Evolutionary conservation across 1,140 invertebrate genomes (phyloP).

Genomic region (Heliothis subflexa): DNA sequence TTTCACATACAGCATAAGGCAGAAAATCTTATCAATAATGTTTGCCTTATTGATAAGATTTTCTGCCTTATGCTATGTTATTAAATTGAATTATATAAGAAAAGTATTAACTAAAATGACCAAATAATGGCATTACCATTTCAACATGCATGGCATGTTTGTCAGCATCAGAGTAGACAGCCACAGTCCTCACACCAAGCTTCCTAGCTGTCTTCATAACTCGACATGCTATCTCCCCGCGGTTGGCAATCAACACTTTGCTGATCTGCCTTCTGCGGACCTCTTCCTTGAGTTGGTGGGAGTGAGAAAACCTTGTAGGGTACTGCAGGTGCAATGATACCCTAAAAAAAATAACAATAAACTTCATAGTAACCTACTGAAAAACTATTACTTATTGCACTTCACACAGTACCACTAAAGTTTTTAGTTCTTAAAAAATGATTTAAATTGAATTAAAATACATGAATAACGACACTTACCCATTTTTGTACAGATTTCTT

Average conservation of each 20-base stretch:
- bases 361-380: conserved; percentile 27
- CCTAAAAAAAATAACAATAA: conserved; percentile 41
- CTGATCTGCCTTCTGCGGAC: conserved; percentile 85
- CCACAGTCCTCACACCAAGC: conserved; percentile 97
- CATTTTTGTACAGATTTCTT: conserved; percentile 60
- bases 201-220: conserved; percentile 95
- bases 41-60: too few species aligned
- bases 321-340: conserved; percentile 50
- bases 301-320: conserved; percentile 66
- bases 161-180: conserved; percentile 98
- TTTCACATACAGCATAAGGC: not conserved
- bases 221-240: conserved; percentile 99
- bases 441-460: not conserved
- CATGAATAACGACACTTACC: conserved; percentile 56
- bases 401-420: not conserved
- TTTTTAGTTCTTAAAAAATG: not conserved
- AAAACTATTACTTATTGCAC: not conserved
- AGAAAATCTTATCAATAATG: too few species aligned
- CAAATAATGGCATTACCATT: conserved; percentile 85
- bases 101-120: too few species aligned
- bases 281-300: conserved; percentile 65
- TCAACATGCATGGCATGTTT: conserved; percentile 92
- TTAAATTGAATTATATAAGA: too few species aligned
- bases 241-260: conserved; percentile 97
- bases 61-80: too few species aligned